These are phyloP conservation scores for Peromyscus maniculatus DNA, from an alignment of 2,113 vertebrate genomes.

Conservation along the genomic window DNA sequence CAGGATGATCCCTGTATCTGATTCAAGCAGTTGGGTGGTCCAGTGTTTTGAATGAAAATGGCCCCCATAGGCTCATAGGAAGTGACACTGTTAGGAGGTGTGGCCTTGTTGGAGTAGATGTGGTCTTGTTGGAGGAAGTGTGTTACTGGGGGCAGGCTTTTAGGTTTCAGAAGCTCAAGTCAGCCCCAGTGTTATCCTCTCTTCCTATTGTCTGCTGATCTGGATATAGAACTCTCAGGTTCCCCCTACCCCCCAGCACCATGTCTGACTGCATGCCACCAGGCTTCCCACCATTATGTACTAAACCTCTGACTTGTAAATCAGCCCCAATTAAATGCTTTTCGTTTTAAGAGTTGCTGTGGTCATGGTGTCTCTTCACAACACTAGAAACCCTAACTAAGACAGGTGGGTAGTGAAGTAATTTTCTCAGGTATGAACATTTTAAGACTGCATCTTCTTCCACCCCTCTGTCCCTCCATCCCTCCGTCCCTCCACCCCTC, in stretches of 20 bases:
- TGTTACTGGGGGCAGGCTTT: background rate
- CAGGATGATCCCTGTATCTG: conserved; percentile 20
- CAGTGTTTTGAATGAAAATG: background rate
- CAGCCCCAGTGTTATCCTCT: background rate
- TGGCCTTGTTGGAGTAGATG: no score
- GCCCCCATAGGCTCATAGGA: background rate
- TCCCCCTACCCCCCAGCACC: background rate
- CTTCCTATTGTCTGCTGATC: background rate
- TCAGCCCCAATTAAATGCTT: background rate
- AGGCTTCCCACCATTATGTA: background rate
- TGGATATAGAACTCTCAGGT: background rate
- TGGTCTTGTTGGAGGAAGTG: background rate
- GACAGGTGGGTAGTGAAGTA: background rate
- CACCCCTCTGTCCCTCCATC: no score
- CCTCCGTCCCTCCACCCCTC: background rate
- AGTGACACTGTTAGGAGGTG: background rate
- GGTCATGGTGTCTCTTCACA: background rate
- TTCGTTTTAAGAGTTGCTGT: background rate
- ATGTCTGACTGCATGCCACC: background rate
- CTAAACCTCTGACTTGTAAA: background rate
- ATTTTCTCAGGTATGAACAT: conserved; percentile 12
- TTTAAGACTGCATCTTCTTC: background rate
- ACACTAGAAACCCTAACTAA: background rate
- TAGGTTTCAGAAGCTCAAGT: background rate
- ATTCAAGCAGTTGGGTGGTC: background rate